Evolutionary conservation across 2,113 vertebrate genomes (phyloP), one percentile per base, ranked within the genome.

Genomic region (Leucopsar rothschildi): DNA sequence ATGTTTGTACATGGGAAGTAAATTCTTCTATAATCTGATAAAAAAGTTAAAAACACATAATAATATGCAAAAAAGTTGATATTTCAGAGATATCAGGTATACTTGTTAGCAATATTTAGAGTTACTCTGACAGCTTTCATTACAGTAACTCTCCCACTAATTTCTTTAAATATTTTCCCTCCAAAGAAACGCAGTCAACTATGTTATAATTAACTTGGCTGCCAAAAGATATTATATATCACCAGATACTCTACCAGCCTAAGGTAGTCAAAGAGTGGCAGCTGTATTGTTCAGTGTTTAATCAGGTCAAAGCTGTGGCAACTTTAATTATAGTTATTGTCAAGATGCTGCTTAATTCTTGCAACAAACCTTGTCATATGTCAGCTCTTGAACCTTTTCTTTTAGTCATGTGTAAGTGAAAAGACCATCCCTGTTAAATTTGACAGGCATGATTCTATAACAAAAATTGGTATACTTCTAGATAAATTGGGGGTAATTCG

Each of bases 201-300:
- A 98, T 97, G 97, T 98, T 98, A 98, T 99, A 99, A 99, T 99
- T 99, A 99, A 98, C 97, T 97, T 97, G 97, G 95, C 98, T 99
- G 99, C 98, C 99, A 99, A 98, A 98, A 98, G 96, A 97, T 98
- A 98, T 99, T 98, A 98, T 97, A 97, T 98, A 98, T 98, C 97
- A 98, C 98, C 97, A 97, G 90, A 97, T 96, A 68, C 96, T 98
- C 50, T 96, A 97, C 93, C 94, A 91, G 97, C 97, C 98, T 97
- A 92, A 98, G 98, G 98, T 98, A 98, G 97, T 97, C 97, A 97
- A 97, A 98, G 97, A 98, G 75, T 97, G 97, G 95, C 96, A 96
- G 93, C 79, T 95, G 92, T 94, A 97, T 98, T 98, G 98, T 99
- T 98, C 94, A 64, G 92, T 93, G 88, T 97, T 97, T 98, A 99